Percentiles rank a stretch among this genome's conserved stretches.
Conservation (phyloP, 2,113 vertebrate genomes). For the Choloepus hoffmanni region DNA sequence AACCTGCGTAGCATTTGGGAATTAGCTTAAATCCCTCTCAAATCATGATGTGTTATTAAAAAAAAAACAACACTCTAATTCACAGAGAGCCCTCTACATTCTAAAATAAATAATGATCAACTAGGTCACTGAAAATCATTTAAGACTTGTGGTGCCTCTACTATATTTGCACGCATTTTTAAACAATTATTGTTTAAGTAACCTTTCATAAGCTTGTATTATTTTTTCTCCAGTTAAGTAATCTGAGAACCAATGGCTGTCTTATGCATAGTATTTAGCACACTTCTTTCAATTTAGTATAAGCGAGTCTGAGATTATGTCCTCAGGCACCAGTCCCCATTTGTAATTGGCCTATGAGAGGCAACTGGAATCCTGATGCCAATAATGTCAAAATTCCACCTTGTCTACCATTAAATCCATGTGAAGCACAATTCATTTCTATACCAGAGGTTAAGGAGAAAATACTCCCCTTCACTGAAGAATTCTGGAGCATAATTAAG, state of each 20-base stretch:
- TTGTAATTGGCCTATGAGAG: not conserved
- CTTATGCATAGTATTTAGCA: not conserved
- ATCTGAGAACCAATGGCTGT: not conserved
- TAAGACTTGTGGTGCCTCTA: not conserved
- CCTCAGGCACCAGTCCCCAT: not conserved
- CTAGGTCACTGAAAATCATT: not conserved
- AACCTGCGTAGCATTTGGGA: not conserved
- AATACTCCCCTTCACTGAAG: not conserved
- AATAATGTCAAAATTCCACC: not conserved
- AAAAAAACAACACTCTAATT: not conserved
- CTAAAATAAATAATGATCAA: not conserved
- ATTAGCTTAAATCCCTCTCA: not conserved
- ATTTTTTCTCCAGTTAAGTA: not conserved
- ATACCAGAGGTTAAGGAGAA: not conserved
- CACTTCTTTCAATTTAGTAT: not conserved
- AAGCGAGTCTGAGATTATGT: not conserved
- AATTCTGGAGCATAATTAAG: not conserved
- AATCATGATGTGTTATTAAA: not conserved
- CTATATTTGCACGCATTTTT: not conserved
- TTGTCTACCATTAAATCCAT: constrained; percentile 6
- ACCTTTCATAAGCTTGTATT: not conserved
- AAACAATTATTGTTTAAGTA: not conserved
- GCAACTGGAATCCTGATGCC: not conserved
- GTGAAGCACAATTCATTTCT: not conserved
- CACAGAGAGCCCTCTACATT: not conserved